These are phyloP conservation scores for Cebus imitator DNA, from an alignment of 2,113 vertebrate genomes.

Conservation along the genomic window DNA sequence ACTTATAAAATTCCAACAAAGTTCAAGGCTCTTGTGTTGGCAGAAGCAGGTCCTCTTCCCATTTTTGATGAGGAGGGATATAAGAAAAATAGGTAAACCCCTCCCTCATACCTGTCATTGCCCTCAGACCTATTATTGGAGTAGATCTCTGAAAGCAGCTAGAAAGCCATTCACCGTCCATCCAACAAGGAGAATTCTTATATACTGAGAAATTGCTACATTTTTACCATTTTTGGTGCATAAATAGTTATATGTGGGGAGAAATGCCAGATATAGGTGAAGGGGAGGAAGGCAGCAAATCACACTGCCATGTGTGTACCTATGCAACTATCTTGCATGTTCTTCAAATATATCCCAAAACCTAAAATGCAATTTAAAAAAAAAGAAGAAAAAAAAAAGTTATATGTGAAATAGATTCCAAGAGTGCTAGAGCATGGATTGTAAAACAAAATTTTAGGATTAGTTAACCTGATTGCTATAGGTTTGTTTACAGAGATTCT, in stretches of 20 bases:
- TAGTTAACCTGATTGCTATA: background rate
- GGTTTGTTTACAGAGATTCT: background rate
- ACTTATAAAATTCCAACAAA: background rate
- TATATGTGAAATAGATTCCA: background rate
- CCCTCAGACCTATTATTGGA: too few species aligned
- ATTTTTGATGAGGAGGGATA: background rate
- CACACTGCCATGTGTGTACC: too few species aligned
- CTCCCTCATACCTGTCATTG: too few species aligned
- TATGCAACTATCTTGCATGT: too few species aligned
- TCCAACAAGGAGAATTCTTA: background rate
- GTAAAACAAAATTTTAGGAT: background rate
- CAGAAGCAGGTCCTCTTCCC: background rate
- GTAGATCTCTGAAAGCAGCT: background rate
- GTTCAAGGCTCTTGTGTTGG: too few species aligned
- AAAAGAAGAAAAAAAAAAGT: background rate
- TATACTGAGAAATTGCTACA: background rate
- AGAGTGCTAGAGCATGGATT: background rate
- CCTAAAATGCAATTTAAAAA: too few species aligned
- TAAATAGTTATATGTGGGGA: background rate
- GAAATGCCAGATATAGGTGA: too few species aligned
- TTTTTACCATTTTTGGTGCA: background rate
- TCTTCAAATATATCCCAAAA: too few species aligned
- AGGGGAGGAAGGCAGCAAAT: too few species aligned
- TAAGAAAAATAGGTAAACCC: too few species aligned
- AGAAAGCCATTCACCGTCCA: background rate